Percentiles rank a stretch among this genome's conserved stretches.
These are phyloP conservation scores for Hyles vespertilio DNA, from an alignment of 1,140 invertebrate genomes.

Conservation along the genomic window DNA sequence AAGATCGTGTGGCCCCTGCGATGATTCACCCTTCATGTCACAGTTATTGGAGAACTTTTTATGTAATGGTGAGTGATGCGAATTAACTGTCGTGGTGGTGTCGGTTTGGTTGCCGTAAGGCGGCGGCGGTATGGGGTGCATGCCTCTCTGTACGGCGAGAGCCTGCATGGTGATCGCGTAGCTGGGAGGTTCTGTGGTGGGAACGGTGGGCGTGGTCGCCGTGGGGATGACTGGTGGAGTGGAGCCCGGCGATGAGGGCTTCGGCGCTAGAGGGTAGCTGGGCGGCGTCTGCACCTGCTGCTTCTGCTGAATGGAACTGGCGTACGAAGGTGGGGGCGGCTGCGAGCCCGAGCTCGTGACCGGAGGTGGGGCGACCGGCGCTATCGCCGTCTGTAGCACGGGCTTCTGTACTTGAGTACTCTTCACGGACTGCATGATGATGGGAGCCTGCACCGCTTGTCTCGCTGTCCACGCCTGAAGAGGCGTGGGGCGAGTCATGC, in stretches of 20 bases:
- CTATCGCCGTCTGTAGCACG: slow-evolving; percentile 93
- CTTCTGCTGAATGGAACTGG: slow-evolving; percentile 87
- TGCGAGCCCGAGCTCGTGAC: slow-evolving; percentile 72
- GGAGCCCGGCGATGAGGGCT: slow-evolving; percentile 78
- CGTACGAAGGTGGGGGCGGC: slow-evolving; percentile 87
- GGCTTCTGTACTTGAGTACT: slow-evolving; percentile 96
- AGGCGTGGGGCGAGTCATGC: slow-evolving; percentile 84
- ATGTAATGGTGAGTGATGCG: slow-evolving; percentile 69
- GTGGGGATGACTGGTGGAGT: slow-evolving; percentile 67
- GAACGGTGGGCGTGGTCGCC: slow-evolving; percentile 78
- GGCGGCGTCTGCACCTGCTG: slow-evolving; percentile 75
- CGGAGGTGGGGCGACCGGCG: slow-evolving; percentile 85
- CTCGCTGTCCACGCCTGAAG: slow-evolving; percentile 86
- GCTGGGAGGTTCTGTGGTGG: slow-evolving; percentile 92
- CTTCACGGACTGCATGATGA: slow-evolving; percentile 97
- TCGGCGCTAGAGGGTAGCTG: slow-evolving; percentile 71
- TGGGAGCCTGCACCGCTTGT: slow-evolving; percentile 91
- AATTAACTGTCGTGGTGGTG: slow-evolving; percentile 70
- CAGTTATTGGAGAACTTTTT: slow-evolving; percentile 75
- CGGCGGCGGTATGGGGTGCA: slow-evolving; percentile 81
- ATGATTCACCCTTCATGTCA: slow-evolving; percentile 78
- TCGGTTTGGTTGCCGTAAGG: slow-evolving; percentile 79
- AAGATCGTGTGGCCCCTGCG: slow-evolving; percentile 72
- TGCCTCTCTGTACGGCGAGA: slow-evolving; percentile 81
- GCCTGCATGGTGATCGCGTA: slow-evolving; percentile 95